These are phyloP conservation scores for Nycteola revayana DNA, from an alignment of 2,888 invertebrate genomes.

Conservation along the genomic window DNA sequence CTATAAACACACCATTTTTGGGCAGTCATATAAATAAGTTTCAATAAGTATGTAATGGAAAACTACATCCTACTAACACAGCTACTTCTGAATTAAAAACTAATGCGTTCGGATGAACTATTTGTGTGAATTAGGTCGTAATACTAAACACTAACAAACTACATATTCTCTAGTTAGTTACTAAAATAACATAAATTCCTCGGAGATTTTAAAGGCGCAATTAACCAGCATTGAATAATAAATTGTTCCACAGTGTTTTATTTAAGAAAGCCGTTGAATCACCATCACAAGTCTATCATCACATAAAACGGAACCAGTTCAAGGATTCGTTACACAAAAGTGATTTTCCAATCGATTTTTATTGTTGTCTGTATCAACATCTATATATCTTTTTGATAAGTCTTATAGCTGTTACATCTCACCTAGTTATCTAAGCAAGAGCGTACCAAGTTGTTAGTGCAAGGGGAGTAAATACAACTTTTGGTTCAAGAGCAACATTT, in stretches of 20 bases:
- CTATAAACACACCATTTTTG: no score
- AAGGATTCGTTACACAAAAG: slow-evolving; percentile 44
- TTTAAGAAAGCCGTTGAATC: slow-evolving; percentile 20
- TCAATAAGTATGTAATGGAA: no score
- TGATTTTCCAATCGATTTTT: slow-evolving; percentile 47
- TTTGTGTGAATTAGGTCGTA: no score
- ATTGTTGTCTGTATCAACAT: slow-evolving; percentile 49
- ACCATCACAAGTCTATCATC: slow-evolving; percentile 24
- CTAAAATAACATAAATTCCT: slow-evolving; percentile 6
- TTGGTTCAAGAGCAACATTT: no score
- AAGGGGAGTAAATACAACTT: no score
- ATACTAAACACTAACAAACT: background rate
- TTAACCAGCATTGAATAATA: slow-evolving; percentile 13
- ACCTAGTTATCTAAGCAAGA: no score
- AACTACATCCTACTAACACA: no score
- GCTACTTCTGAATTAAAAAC: no score
- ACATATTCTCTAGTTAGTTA: background rate
- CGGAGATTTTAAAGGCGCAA: slow-evolving; percentile 9
- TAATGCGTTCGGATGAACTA: background rate
- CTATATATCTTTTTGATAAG: slow-evolving; percentile 29
- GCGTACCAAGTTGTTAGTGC: no score
- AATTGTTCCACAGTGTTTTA: slow-evolving; percentile 16
- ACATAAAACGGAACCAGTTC: slow-evolving; percentile 49
- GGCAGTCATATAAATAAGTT: no score
- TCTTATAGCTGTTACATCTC: no score